Evolutionary conservation across 2,797 vertebrate species (phyloP), one percentile per base, ranked within the genome.

Genomic region (Galago senegalensis): DNA sequence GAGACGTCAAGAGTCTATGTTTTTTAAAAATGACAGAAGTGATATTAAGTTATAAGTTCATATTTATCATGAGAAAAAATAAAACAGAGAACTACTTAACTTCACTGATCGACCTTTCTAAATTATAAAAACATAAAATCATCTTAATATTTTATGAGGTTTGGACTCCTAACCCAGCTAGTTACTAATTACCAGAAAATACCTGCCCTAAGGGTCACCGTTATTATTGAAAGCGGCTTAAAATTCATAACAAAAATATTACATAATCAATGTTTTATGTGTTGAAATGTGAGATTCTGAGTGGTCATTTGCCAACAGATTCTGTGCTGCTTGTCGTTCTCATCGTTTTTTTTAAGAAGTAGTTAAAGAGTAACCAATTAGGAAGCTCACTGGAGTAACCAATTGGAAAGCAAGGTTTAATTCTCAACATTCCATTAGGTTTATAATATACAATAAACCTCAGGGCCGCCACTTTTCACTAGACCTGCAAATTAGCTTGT

Each of bases 371-470:
- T 83, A 82, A 65, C 90, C 89, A 63, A 82, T 93, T 87, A 89
- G 91, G 95, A 97, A 85, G 77, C 58, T 76, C 73, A 49, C 67
- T 69, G 40, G 46, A 91, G 34, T 34, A 89, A 81, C 97, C 94
- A 82, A 87, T 43, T 53, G 77, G 84, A 95, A 96, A 85, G 67
- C 67, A 65, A 82, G 67, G 58, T 92, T 97, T 89, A 58, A 87
- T 95, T 96, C 96, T 89, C 84, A 76, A 83, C 95, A 97, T 98
- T 97, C 96, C 97, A 93, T 70, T 31, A 46, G 95, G 65, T 97
- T 97, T 98, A 97, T 94, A 95, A 93, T 93, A n/a, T 5, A 88
- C 89, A 91, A 53, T 97, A 98, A 98, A 97, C 92, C 91, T 93
- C 25, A 12, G 63, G 88, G 73, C 96, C 94, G 90, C 97, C 82